Evolutionary conservation across 2,113 vertebrate species (phyloP), one percentile per base, ranked within the genome.

Genomic region (Cinclus cinclus): DNA sequence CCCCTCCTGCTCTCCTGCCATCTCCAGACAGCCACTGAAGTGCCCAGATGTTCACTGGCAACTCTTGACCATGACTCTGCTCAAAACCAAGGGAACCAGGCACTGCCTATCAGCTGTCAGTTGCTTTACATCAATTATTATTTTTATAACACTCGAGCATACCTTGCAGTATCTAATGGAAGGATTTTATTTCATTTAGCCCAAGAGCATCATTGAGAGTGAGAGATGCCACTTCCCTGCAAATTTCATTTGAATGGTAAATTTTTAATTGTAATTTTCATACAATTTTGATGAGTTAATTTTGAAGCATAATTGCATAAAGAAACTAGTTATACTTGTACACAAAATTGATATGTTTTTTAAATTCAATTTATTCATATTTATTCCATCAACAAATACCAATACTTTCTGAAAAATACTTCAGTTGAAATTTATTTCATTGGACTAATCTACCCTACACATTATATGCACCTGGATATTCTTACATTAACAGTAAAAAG

Each of bases 241-340:
- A 60, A 81, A 49, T 60, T 83, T 63, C 31, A 89, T 69, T 50
- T 21, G 27, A 90, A 75, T 42, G 69, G 41, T 68, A 59, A 68
- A 79, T 62, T 90, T 90, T 78, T 87, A 84, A 95, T 94, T 82
- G 55, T 41, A 65, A 53, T 63, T 62, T 90, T 79, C 74, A 90
- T 58, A 59, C 16, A 59, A 52, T 35, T 90, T 87, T 83, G 18
- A 91, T 84, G 39, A 94, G 71, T 62, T 85, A 62, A 75, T 95
- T 92, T 84, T 82, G 63, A 19, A 76, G 31, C 22, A 35, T 58
- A 91, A 94, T 81, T 93, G 63, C 9, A 91, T 27, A 35, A 59
- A 64, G 19, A 79, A 92, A 80, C 11, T 31, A 37, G 35, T 28
- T 80, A 41, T 11, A 44, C 15, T 77, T 69, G 55, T 16, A 77